Evolutionary conservation across 2,797 vertebrate species (phyloP).

Genomic region (Mormyrus proboscirostris): DNA sequence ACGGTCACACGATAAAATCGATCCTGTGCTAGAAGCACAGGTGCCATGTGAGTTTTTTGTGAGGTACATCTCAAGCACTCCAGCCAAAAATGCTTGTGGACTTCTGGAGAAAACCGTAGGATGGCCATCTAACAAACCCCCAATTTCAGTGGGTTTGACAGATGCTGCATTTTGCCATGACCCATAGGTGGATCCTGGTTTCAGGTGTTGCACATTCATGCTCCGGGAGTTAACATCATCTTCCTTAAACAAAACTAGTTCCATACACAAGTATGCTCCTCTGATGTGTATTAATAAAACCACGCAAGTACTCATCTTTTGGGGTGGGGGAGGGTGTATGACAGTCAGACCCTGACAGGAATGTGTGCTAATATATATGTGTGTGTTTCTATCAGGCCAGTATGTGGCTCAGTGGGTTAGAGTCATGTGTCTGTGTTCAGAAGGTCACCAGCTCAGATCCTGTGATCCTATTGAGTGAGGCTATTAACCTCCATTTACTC

Average conservation of each 20-base stretch:
- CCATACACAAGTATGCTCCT: not conserved
- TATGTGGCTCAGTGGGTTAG: not conserved
- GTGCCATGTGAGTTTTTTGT: not conserved
- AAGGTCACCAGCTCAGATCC: not conserved
- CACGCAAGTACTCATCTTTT: not conserved
- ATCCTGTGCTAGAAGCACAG: not conserved
- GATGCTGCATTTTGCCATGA: not conserved
- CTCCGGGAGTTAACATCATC: not conserved
- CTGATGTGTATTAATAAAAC: not conserved
- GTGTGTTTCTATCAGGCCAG: not conserved
- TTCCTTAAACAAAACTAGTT: not conserved
- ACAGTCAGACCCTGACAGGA: not conserved
- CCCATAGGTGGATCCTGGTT: constrained; percentile 1
- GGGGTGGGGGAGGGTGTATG: not conserved
- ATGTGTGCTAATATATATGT: not conserved
- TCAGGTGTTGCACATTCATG: not conserved
- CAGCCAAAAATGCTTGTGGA: not conserved
- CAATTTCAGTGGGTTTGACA: not conserved
- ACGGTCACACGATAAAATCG: not conserved
- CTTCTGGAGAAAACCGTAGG: not conserved
- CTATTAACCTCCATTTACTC: not conserved
- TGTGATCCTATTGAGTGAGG: not conserved
- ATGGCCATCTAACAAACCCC: not conserved
- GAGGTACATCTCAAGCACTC: not conserved
- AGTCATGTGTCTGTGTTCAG: not conserved